Evolutionary conservation across 2,113 vertebrate genomes (phyloP).

Genomic region (Guaruba guarouba): DNA sequence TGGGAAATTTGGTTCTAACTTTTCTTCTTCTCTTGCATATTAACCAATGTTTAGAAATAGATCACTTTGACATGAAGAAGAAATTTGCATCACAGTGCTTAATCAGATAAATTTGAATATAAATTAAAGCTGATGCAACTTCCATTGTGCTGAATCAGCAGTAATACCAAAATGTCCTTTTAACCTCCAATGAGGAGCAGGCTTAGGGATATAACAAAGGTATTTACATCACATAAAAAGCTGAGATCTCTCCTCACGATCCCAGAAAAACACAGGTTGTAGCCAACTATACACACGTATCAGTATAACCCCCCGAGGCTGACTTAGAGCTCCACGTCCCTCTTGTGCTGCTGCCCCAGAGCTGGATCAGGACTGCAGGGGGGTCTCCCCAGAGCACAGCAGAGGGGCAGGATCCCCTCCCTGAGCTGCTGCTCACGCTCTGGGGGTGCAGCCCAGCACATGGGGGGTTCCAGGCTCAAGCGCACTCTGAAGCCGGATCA

Average conservation of each 20-base stretch:
- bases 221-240: neutral
- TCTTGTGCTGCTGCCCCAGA: neutral
- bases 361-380: neutral
- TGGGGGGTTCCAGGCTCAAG: neutral
- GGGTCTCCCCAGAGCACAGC: neutral
- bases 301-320: neutral
- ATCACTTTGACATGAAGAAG: neutral
- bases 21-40: neutral
- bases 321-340: neutral
- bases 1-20: neutral
- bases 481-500: neutral
- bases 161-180: neutral
- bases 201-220: neutral
- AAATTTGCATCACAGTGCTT: neutral
- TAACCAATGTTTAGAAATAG: neutral
- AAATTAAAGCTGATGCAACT: slow-evolving; percentile 11
- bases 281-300: neutral
- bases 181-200: neutral
- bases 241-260: neutral
- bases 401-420: neutral
- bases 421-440: neutral
- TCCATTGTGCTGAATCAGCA: neutral
- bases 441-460: neutral
- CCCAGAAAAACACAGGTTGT: neutral
- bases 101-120: neutral